Evolutionary conservation across 2,797 vertebrate genomes (phyloP), one percentile per base, ranked within the genome.

Genomic region (Cirrhinus molitorella): DNA sequence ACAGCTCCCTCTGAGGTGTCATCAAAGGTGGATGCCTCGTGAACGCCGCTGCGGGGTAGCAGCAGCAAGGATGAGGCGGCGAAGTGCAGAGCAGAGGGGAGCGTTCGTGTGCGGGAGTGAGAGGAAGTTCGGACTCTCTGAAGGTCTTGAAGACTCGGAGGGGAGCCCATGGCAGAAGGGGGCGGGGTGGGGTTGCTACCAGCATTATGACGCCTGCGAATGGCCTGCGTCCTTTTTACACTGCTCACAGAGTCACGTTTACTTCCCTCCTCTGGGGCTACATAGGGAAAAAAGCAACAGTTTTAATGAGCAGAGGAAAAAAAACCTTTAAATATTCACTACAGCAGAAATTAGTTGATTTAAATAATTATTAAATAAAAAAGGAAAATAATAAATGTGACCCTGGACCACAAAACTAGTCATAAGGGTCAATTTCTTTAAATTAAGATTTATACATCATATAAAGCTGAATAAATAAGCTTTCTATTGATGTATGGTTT

Each of bases 181-280:
- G 97, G 97, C 0, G 97, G 97, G 0, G 97, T 97, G 63, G 97
- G 97, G 91, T 97, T 98, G 92, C 96, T 97, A 83, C 97, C 97
- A 0, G 97, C 97, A 6, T 97, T 97, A 90, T 97, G 97, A 80
- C 97, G 93, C 83, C 97, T 93, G 83, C 96, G 95, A 88, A 97
- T 97, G 13, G 97, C 97, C 91, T 97, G 96, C 25, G 96, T 94
- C 81, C 96, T 95, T 91, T 96, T 96, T 23, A 97, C 94, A 2
- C 90, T 97, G 93, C 95, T 96, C 0, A 95, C 92, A 0, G 94
- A 92, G 83, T 97, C 96, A 0, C 94, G 92, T 87, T 96, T 96
- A 77, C 87, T 91, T 13, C 93, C 94, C 45, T 96, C 96, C 45
- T 95, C 95, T n/a, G 92, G 79, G 1, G 91, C 91, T 74, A 94